Percentiles rank a stretch among this genome's conserved stretches.
Conservation (phyloP, 2,113 vertebrate species). For the Anolis carolinensis region DNA sequence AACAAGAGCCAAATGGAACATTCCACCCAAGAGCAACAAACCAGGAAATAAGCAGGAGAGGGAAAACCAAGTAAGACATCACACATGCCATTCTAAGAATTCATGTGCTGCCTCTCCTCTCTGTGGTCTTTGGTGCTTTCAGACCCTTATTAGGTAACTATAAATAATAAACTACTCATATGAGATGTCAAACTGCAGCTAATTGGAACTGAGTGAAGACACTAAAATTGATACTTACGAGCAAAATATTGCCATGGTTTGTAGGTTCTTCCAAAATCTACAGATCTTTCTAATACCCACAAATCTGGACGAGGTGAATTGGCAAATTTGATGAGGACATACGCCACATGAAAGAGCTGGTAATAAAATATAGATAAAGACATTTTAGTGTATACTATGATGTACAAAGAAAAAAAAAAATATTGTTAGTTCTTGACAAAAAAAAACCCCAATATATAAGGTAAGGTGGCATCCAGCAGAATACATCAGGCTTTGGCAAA, state of each 20-base stretch:
- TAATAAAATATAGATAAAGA: constrained; percentile 57
- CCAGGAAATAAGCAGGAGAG: no score
- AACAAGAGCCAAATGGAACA: no score
- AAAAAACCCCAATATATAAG: background rate
- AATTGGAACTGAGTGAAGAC: background rate
- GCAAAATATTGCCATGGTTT: constrained; percentile 95
- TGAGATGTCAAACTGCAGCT: background rate
- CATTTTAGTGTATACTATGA: background rate
- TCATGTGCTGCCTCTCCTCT: background rate
- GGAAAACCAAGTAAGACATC: no score
- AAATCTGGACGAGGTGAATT: constrained; percentile 95
- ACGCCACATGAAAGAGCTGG: constrained; percentile 94
- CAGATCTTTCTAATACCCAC: constrained; percentile 91
- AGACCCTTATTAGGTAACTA: background rate
- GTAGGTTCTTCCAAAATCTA: constrained; percentile 89
- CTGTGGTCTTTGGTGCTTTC: background rate
- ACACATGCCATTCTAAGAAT: background rate
- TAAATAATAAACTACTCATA: background rate
- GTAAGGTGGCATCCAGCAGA: background rate
- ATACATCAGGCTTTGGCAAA: no score
- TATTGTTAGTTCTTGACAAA: background rate
- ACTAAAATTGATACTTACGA: constrained; percentile 79
- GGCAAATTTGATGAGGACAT: constrained; percentile 93
- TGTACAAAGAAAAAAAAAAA: background rate
- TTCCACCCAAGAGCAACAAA: no score